Conservation (phyloP, 2,797 vertebrate species). For the Chelon auratus region DNA sequence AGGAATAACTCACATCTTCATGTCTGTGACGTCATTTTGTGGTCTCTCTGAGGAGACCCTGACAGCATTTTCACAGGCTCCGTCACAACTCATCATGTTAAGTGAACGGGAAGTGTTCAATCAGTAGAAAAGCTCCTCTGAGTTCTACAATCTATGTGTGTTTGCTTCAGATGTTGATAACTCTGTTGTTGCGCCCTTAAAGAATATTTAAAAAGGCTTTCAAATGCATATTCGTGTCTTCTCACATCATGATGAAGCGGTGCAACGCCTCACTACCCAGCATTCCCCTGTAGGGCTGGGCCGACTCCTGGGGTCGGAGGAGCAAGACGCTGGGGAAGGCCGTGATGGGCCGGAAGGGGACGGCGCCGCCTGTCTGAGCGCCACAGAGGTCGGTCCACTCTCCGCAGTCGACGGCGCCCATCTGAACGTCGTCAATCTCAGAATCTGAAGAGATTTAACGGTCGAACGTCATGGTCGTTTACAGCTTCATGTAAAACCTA, state of each 20-base stretch:
- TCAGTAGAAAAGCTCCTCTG: too few relatives aligned
- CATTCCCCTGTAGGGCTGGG: constrained; percentile 87
- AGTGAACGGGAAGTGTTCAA: too few relatives aligned
- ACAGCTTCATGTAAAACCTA: too few relatives aligned
- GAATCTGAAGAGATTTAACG: constrained; percentile 41
- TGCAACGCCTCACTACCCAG: constrained; percentile 86
- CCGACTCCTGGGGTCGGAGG: constrained; percentile 73
- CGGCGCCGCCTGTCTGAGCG: constrained; percentile 72
- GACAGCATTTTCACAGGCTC: background rate
- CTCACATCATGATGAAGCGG: constrained; percentile 92
- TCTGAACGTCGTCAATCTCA: constrained; percentile 75
- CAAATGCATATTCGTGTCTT: background rate
- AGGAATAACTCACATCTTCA: background rate
- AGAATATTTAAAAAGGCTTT: background rate
- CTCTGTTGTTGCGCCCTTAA: too few relatives aligned
- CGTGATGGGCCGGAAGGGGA: constrained; percentile 81
- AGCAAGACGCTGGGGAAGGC: constrained; percentile 87
- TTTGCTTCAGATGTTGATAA: too few relatives aligned
- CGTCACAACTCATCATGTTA: background rate
- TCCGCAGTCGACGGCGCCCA: constrained; percentile 88
- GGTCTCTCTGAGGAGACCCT: too few relatives aligned
- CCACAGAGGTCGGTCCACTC: constrained; percentile 91
- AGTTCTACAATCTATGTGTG: too few relatives aligned
- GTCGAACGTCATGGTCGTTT: background rate
- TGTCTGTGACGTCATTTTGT: background rate